phyloP scores from a whole-genome alignment of 2,888 invertebrate genomes.

The Mimas tiliae region DNA sequence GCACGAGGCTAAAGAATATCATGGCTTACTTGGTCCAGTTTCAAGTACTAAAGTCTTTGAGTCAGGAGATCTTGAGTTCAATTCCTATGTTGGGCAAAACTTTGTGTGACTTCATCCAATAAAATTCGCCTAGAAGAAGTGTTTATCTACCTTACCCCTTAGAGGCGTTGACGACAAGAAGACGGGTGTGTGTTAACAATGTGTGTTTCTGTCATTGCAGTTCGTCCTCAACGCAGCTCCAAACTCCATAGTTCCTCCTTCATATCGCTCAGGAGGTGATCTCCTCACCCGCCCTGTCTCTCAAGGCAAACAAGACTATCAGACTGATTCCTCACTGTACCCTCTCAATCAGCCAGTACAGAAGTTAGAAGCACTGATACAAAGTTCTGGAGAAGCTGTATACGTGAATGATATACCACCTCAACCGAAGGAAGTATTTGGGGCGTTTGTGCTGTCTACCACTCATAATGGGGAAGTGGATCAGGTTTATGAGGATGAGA shows the following conservation, averaged over 20 bases:
- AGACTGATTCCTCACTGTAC: slow-evolving; percentile 86
- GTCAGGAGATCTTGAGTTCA: no score
- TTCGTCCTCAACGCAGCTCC: slow-evolving; percentile 83
- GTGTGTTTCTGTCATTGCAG: slow-evolving; percentile 56
- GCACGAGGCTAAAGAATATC: no score
- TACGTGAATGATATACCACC: slow-evolving; percentile 87
- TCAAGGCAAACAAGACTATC: slow-evolving; percentile 84
- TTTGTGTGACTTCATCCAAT: no score
- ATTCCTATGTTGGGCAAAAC: no score
- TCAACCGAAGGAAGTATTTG: slow-evolving; percentile 86
- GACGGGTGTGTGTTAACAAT: no score
- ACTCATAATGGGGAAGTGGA: slow-evolving; percentile 84
- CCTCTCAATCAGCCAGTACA: slow-evolving; percentile 88
- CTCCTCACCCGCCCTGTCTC: slow-evolving; percentile 85
- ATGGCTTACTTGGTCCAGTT: no score
- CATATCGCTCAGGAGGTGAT: slow-evolving; percentile 79
- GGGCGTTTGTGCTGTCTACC: slow-evolving; percentile 87
- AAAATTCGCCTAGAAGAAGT: no score
- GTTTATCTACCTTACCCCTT: no score
- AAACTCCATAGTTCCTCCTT: slow-evolving; percentile 57
- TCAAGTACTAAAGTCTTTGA: no score
- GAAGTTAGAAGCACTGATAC: slow-evolving; percentile 86
- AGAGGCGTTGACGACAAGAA: no score
- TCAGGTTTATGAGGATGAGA: slow-evolving; percentile 79
- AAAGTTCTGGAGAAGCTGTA: slow-evolving; percentile 88